Evolutionary conservation across 2,797 vertebrate species (phyloP), one percentile per base, ranked within the genome.

Genomic region (Chromobotia macracanthus): DNA sequence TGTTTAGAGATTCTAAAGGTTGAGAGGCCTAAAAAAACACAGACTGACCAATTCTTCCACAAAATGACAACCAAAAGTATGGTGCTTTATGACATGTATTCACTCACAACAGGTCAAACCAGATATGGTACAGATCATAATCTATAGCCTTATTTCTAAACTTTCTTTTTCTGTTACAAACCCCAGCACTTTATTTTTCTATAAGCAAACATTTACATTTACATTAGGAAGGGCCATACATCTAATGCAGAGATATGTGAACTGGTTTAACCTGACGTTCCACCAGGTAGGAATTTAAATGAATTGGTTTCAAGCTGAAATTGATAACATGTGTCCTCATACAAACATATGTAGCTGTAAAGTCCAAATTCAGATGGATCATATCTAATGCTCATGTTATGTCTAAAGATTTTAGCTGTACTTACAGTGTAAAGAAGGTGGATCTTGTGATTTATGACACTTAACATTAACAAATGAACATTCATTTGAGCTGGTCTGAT

Each of bases 391-490:
- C 35, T 66, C 13, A 41, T 12, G 35, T 41, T 25, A 41, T 25
- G 13, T 53, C n/a, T 44, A 28, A 48, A 31, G 41, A 61, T 16
- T 31, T 31, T 3, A 60, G 58, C 48, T 65, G 61, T n/a, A n/a
- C 18, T 18, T 53, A 38, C 46, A 51, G 8, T 74, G 23, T 50
- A 51, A 19, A 50, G 12, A 5, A 13, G 3, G 61, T 48, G 23
- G 10, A 48, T 61, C 13, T n/a, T 4, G 2, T 2, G 2, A 28
- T 50, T 28, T 8, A 38, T 56, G n/a, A 53, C 19, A 19, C 3
- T 6, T 76, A 25, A 10, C 12, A 74, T 55, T 19, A 41, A 66
- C 23, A 21, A 55, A 28, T 65, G n/a, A 65, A 65, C 9, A 51
- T 51, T 23, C 0, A 6, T 41, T 66, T 41, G 1, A 48, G 46